Evolutionary conservation across 2,888 invertebrate genomes (phyloP).

Genomic region (Phengaris arion): DNA sequence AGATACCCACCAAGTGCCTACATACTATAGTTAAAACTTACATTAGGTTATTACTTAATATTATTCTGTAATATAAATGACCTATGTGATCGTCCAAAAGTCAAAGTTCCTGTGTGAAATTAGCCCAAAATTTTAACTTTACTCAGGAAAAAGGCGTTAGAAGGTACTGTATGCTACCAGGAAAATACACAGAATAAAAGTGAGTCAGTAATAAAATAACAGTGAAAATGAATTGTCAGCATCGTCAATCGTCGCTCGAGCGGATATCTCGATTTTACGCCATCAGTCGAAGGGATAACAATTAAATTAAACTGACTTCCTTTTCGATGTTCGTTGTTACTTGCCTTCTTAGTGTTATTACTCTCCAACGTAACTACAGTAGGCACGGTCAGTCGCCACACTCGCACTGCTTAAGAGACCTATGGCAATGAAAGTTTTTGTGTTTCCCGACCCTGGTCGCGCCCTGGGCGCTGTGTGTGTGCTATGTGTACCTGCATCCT

Average conservation of each 20-base stretch:
- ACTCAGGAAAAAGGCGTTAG: not conserved
- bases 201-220: not conserved
- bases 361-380: not conserved
- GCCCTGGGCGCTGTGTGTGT: no score
- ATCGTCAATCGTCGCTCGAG: not conserved
- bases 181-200: slow-evolving; percentile 7
- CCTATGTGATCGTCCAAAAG: not conserved
- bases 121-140: not conserved
- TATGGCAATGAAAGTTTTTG: no score
- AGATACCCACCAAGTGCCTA: no score
- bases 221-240: slow-evolving; percentile 14
- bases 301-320: slow-evolving; percentile 6
- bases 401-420: no score
- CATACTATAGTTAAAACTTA: no score
- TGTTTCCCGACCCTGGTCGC: no score
- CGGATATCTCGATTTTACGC: slow-evolving; percentile 13
- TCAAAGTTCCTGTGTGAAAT: not conserved
- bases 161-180: not conserved
- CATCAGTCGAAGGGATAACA: slow-evolving; percentile 1
- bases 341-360: not conserved
- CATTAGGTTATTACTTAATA: no score
- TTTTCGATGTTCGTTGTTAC: not conserved
- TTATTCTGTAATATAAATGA: not conserved
- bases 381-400: no score
- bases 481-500: no score